Evolutionary conservation across 1,140 invertebrate species (phyloP), one percentile per base, ranked within the genome.

Genomic region (Euglossa dilemma): DNA sequence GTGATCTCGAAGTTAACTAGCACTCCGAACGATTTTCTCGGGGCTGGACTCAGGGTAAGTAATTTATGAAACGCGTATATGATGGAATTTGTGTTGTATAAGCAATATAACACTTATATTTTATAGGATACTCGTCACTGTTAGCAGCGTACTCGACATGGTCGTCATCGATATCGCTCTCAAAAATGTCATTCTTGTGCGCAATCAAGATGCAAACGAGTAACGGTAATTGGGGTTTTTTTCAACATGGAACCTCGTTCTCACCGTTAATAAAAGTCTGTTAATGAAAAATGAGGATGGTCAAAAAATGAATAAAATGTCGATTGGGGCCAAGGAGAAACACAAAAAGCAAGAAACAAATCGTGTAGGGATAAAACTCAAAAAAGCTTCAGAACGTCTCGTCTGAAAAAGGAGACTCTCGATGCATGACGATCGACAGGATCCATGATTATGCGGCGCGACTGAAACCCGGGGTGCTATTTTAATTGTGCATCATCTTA

Each of bases 1-100:
- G 94, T 91, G 94, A 94, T 87, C 91, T 94, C 83, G 94, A 94
- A 85, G 91, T 94, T 90, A 94, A 94, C 93, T 94, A 94, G 93
- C 93, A 92, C 85, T 73, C 89, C 90, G 88, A 90, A 91, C 87
- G 84, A 92, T 64, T 64, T 78, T 87, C 84, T 85, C 80, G 85
- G 86, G 86, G 91, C 87, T 93, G 90, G 89, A 92, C 90, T 93
- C 90, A 90, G 91, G 91, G 91, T 93, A 89, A 67, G 82, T 88
- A 57, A 50, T 18, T 77, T 47, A 12, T 45, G 18, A 45, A 43
- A n/a, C 18, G 28, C 8, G 9, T 16, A 25, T 57, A 43, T 45
- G 45, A n/a, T 36, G 20, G 43, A 43, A 43, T 16, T 2, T 36
- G 14, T 43, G 8, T 56, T 11, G 1, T 23, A 23, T 20, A 18